Percentiles rank a stretch among this genome's conserved stretches.
Evolutionary conservation across 2,797 vertebrate genomes (phyloP).

Genomic region (Enteromius unitaeniatus): DNA sequence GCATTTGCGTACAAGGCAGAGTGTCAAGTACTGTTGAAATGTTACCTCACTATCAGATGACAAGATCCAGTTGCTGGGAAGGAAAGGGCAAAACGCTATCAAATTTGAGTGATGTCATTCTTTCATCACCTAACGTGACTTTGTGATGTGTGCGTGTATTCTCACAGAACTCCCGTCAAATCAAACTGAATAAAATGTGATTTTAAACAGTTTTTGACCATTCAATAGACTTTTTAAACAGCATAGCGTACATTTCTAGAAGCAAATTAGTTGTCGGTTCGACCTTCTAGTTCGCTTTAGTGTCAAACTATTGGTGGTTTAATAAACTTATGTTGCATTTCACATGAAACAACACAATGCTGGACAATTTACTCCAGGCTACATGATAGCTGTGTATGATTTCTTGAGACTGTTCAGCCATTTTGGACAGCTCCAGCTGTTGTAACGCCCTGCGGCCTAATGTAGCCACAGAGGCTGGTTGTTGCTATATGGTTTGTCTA

Average conservation of each 20-base stretch:
- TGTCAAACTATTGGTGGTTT: neutral
- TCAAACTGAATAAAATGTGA: neutral
- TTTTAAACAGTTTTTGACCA: neutral
- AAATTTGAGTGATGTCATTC: constrained; percentile 41
- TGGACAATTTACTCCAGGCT: neutral
- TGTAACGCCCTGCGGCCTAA: neutral
- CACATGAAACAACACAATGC: neutral
- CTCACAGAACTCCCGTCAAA: constrained; percentile 9
- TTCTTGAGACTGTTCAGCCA: neutral
- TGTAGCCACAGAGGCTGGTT: neutral
- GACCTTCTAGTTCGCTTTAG: neutral
- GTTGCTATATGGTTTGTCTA: constrained; percentile 8
- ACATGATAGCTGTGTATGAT: neutral
- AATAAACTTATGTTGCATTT: neutral
- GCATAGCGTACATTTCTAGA: neutral
- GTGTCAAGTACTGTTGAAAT: constrained; percentile 52
- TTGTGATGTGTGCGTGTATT: neutral
- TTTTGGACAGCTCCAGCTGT: neutral
- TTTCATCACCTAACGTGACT: constrained; percentile 25
- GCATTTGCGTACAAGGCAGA: constrained; percentile 24
- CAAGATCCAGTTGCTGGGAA: constrained; percentile 43
- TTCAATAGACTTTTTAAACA: neutral
- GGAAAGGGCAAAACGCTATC: constrained; percentile 49
- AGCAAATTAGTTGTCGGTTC: neutral
- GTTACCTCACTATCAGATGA: constrained; percentile 48